Evolutionary conservation across 2,797 vertebrate species (phyloP), one percentile per base, ranked within the genome.

Genomic region (Acanthornis magna): DNA sequence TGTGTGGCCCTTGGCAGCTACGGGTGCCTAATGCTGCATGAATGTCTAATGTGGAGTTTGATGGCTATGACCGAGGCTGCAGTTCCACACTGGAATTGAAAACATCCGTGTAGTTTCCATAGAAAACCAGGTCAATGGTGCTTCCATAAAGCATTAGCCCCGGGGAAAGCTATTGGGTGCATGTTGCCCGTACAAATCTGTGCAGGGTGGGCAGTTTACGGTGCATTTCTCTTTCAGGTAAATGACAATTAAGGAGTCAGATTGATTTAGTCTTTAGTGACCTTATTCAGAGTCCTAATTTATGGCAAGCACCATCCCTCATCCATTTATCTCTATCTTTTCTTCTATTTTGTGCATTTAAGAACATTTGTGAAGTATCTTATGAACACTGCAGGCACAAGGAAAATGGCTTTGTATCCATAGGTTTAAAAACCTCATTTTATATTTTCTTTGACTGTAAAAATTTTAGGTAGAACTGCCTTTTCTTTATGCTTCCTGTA

Each of bases 1-100:
- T 97, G 94, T 95, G 91, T 96, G 96, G 91, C 90, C 94, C 91
- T 95, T 96, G 96, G 91, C 95, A 96, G 93, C 93, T 34, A 22
- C 1, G 0, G 94, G 77, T 0, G 67, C 85, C 84, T 93, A 68
- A 93, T 96, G 96, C 94, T 89, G 47, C 89, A 87, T 96, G 94
- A 95, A 94, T 96, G 85, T 96, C 94, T 95, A 94, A 97, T 91
- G 94, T 7, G 36, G 89, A 91, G 90, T 93, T 95, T 90, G 96
- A 93, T 74, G 93, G 85, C 96, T 83, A 32, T 68, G 88, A 91
- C 61, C 1, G 21, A 87, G 61, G 72, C 89, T 89, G 80, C 86
- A 58, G 80, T 7, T 94, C 89, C 83, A 68, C 18, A 1, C 77
- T 94, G 91, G 88, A 95, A 96, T 87, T 93, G 94, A 90, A 96